Percentiles rank a stretch among this genome's conserved stretches.
phyloP scores from a whole-genome alignment of 2,797 vertebrate genomes.

The Typhlichthys subterraneus region DNA sequence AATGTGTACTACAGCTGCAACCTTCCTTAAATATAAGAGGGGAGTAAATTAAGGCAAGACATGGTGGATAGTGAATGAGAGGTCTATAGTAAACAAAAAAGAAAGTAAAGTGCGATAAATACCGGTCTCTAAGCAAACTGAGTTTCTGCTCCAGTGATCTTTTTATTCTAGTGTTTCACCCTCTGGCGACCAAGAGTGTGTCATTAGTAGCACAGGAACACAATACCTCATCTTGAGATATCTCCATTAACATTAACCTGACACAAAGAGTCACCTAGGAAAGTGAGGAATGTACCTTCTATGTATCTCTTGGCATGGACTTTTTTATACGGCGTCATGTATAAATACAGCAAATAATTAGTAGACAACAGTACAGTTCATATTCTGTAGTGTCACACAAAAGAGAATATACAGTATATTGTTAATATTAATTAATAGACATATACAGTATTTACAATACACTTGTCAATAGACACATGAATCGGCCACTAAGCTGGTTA shows the following conservation, averaged over 20 bases:
- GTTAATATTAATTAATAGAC: conserved; percentile 36
- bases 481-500: no score
- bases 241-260: neutral
- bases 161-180: conserved; percentile 53
- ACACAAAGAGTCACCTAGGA: neutral
- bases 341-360: conserved; percentile 21
- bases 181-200: conserved; percentile 31
- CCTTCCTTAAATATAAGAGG: no score
- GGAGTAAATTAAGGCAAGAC: no score
- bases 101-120: conserved; percentile 37
- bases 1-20: no score
- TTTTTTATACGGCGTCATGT: conserved; percentile 13
- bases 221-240: conserved; percentile 5
- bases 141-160: conserved; percentile 35
- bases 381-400: conserved; percentile 16
- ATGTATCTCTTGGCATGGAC: neutral
- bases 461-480: neutral
- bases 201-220: conserved; percentile 39
- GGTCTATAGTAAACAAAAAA: conserved; percentile 8
- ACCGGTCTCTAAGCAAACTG: conserved; percentile 8
- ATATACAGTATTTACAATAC: conserved; percentile 31
- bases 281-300: no score
- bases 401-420: conserved; percentile 17
- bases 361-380: conserved; percentile 18
- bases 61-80: neutral